A percentile compares a stretch with the other conserved stretches of the same genome.
Evolutionary conservation across 2,113 vertebrate species (phyloP).

Genomic region (Phalacrocorax brasilianus): DNA sequence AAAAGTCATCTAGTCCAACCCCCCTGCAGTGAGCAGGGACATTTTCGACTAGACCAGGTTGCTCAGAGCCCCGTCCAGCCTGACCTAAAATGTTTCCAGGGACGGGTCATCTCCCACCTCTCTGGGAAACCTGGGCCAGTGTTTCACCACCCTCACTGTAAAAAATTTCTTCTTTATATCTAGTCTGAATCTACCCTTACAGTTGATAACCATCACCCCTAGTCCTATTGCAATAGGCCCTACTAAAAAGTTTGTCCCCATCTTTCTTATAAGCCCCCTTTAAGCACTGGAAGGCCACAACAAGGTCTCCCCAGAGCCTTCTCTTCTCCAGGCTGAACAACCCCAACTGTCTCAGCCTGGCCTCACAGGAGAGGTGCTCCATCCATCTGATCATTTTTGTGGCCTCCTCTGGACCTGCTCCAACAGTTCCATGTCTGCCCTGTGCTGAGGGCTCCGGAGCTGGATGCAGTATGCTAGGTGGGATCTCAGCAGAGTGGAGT

Average conservation of each 20-base stretch:
- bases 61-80: neutral
- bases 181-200: neutral
- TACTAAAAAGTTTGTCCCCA: neutral
- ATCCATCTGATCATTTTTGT: neutral
- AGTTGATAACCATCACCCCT: neutral
- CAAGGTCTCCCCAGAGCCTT: neutral
- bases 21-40: neutral
- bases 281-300: neutral
- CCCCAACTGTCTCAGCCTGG: neutral
- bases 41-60: neutral
- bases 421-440: neutral
- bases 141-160: neutral
- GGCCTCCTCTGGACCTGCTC: neutral
- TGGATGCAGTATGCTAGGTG: accelerated
- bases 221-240: neutral
- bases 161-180: neutral
- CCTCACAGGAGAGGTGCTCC: neutral
- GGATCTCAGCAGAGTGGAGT: neutral
- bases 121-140: neutral
- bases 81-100: neutral
- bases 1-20: neutral
- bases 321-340: neutral
- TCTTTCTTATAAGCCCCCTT: neutral
- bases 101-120: neutral
- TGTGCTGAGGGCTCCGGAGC: neutral